These are phyloP conservation scores for Gortyna flavago DNA, from an alignment of 2,888 invertebrate species.

Conservation along the genomic window DNA sequence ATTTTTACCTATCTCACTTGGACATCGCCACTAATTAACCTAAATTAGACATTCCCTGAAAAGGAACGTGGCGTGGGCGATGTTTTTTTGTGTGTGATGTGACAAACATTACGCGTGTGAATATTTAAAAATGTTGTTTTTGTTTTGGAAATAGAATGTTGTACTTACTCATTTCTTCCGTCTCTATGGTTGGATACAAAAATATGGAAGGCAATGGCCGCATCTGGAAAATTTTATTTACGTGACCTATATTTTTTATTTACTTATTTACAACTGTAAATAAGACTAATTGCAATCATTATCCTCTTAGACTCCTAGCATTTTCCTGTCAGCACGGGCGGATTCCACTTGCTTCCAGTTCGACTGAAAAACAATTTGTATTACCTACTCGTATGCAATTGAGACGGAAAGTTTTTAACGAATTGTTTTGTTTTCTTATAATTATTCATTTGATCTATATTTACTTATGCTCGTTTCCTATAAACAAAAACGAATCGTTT, in stretches of 20 bases:
- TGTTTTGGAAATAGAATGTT: conserved; percentile 28
- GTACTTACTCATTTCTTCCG: not conserved
- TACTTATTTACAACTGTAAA: not conserved
- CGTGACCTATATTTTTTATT: not conserved
- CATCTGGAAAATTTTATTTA: not conserved
- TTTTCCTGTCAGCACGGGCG: not conserved
- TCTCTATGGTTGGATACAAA: not conserved
- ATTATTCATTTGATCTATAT: not conserved
- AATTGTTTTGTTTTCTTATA: not conserved
- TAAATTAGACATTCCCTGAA: conserved; percentile 46
- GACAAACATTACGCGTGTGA: conserved; percentile 34
- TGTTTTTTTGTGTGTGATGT: conserved; percentile 15
- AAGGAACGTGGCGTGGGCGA: conserved; percentile 26
- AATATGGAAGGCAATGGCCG: conserved; percentile 3
- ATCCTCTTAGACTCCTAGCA: not conserved
- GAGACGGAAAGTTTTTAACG: too few species aligned
- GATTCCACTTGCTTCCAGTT: not conserved
- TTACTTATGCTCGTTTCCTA: not conserved
- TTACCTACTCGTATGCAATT: not conserved
- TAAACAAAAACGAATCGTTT: not conserved
- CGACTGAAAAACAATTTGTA: not conserved
- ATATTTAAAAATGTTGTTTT: conserved; percentile 25
- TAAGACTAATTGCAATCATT: not conserved
- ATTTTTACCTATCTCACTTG: conserved; percentile 37
- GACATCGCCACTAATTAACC: conserved; percentile 60